Percentiles rank a stretch among this genome's conserved stretches.
Evolutionary conservation across 2,888 invertebrate genomes (phyloP).

Genomic region (Lumbricus terrestris): DNA sequence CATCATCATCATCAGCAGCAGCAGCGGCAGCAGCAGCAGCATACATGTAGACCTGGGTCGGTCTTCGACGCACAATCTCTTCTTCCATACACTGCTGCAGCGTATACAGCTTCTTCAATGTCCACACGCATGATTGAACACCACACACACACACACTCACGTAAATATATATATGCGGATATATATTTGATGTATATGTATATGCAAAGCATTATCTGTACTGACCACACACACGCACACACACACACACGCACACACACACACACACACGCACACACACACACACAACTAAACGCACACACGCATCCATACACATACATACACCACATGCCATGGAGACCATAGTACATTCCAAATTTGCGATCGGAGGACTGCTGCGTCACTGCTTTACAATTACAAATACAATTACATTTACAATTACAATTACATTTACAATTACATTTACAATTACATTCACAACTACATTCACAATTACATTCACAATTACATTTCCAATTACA

Average conservation of each 20-base stretch:
- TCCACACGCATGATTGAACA: slow-evolving; percentile 3
- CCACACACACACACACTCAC: neutral
- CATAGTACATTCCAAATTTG: neutral
- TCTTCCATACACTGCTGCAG: no score
- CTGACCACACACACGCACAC: no score
- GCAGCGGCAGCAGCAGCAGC: slow-evolving; percentile 15
- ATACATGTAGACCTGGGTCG: neutral
- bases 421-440: no score
- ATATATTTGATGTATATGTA: no score
- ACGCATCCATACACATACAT: neutral
- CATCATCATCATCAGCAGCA: neutral
- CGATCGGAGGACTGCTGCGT: no score
- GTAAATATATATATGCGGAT: neutral
- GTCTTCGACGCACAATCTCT: neutral
- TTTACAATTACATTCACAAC: no score
- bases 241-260: neutral
- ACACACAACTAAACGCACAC: neutral
- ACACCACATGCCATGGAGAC: neutral
- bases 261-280: neutral
- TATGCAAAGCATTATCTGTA: no score
- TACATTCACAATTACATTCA: no score
- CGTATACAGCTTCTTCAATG: neutral
- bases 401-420: no score
- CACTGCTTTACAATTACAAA: no score
- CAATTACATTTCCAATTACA: no score